A percentile compares a stretch with the other conserved stretches of the same genome.
Conservation (phyloP, 1,140 invertebrate species). For the Neodiprion virginianus region DNA sequence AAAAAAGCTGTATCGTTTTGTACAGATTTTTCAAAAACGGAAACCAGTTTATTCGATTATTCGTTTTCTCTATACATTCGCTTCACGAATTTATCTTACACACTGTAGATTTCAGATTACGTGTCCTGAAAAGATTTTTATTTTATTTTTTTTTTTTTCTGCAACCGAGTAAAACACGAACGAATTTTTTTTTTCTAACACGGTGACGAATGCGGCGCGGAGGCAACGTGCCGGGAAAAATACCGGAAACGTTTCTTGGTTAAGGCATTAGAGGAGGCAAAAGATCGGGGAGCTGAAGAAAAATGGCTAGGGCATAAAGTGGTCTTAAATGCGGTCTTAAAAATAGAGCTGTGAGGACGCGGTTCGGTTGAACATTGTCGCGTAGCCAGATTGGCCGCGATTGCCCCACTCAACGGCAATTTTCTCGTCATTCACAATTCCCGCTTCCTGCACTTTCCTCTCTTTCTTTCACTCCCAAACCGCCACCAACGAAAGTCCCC, state of each 20-base stretch:
- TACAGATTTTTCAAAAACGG: too few species aligned
- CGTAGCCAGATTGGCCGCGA: neutral
- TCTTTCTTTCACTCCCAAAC: neutral
- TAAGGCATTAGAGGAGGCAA: neutral
- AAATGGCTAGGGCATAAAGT: neutral
- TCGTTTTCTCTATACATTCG: too few species aligned
- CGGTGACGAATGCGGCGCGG: neutral
- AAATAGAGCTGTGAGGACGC: neutral
- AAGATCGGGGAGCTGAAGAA: neutral
- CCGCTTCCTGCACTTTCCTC: constrained; percentile 1
- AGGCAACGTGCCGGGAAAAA: neutral
- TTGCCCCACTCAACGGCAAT: neutral
- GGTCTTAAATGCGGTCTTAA: neutral
- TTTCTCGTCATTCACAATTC: constrained; percentile 3
- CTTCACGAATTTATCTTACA: too few species aligned
- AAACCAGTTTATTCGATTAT: too few species aligned
- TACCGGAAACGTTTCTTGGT: neutral
- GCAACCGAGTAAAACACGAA: neutral
- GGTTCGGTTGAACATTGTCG: constrained; percentile 4
- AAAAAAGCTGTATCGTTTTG: too few species aligned
- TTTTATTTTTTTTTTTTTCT: too few species aligned
- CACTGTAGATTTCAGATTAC: too few species aligned
- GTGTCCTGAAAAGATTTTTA: too few species aligned
- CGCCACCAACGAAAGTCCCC: neutral
- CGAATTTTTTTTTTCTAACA: neutral